Evolutionary conservation across 2,113 vertebrate genomes (phyloP), one percentile per base, ranked within the genome.

Genomic region (Machaerirhynchus nigripectus): DNA sequence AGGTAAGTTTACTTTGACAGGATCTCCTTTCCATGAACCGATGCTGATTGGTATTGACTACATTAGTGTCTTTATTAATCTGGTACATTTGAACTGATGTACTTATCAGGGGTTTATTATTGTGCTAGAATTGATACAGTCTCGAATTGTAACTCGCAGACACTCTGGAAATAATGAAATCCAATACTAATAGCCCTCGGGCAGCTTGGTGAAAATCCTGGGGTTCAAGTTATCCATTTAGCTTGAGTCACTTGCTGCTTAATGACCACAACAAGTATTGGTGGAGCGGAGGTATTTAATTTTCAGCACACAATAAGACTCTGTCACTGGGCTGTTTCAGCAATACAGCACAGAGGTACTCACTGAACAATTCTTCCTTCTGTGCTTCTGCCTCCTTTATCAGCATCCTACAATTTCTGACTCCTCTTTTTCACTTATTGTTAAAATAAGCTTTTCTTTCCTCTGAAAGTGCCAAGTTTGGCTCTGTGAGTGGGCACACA

Each of bases 1-100:
- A 95, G 75, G 71, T 90, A 85, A 90, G 85, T 86, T 96, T 93
- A 74, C 79, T 95, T 94, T 86, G 93, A 96, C 95, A 92, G 80
- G 76, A 93, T 89, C 95, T 90, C 60, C 88, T 94, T 93, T 95
- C 85, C 82, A 27, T 30, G 60, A 71, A 46, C 75, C 2, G 0
- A 11, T 87, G 84, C 78, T 88, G 91, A 95, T 90, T 78, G 79
- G 55, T 90, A 94, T 96, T 90, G 90, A 81, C 88, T 90, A 64
- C 80, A 70, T 94, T 84, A 92, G 53, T 78, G 90, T 84, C 93
- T 57, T 78, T 95, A 95, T 92, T 94, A 93, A 95, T 96, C 83
- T 75, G 50, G 73, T 57, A 52, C 67, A 75, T 87, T 92, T 71
- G 64, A 91, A 95, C 76, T 86, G 83, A 95, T 87, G 89, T 61